Percentiles rank a stretch among this genome's conserved stretches.
Conservation (phyloP, 2,797 vertebrate genomes). For the Sebastes nivosus region DNA sequence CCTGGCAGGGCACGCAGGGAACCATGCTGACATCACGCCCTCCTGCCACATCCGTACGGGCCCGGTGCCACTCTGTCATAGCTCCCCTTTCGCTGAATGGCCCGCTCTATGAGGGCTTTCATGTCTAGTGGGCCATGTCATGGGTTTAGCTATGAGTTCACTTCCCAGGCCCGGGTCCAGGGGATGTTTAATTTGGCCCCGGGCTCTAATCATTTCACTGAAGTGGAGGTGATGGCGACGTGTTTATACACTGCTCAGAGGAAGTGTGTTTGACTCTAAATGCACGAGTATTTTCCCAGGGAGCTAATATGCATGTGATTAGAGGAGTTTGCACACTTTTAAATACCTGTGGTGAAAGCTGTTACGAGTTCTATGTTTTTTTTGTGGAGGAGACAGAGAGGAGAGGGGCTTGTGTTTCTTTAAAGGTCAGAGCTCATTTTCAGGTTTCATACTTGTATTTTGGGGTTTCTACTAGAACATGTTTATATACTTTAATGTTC, state of each 20-base stretch:
- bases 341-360: constrained; percentile 22
- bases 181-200: constrained; percentile 74
- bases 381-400: neutral
- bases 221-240: constrained; percentile 65
- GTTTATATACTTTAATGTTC: too few species aligned
- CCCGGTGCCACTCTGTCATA: constrained; percentile 42
- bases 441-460: too few species aligned
- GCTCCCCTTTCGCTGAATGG: constrained; percentile 26
- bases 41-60: constrained; percentile 54
- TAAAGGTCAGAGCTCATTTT: neutral
- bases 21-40: constrained; percentile 47
- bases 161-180: constrained; percentile 66
- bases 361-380: constrained; percentile 19
- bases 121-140: constrained; percentile 69
- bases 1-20: constrained; percentile 14
- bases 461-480: too few species aligned
- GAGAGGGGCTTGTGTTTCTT: neutral
- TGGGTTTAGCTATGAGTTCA: constrained; percentile 74
- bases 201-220: constrained; percentile 49
- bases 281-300: neutral
- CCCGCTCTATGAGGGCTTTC: constrained; percentile 65
- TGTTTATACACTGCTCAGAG: constrained; percentile 62
- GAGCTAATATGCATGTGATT: constrained; percentile 34
- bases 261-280: constrained; percentile 36
- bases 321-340: constrained; percentile 18